These are phyloP conservation scores for Lutraria rhynchaena DNA, from an alignment of 1,140 invertebrate species.

Conservation along the genomic window DNA sequence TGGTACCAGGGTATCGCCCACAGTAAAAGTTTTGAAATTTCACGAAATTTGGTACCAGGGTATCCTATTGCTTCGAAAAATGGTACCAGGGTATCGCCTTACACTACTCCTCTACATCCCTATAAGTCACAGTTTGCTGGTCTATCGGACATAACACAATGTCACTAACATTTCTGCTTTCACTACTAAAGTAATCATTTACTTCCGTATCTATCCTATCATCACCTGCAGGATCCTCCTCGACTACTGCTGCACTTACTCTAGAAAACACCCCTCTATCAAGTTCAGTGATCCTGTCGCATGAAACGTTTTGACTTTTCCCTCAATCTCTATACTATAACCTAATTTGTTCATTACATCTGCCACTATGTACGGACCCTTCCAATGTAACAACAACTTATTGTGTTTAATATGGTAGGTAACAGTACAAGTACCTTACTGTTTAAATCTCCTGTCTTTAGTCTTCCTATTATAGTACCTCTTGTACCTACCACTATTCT, in stretches of 20 bases:
- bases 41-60: no score
- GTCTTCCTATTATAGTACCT: slow-evolving; percentile 52
- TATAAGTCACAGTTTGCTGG: not conserved
- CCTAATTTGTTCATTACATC: slow-evolving; percentile 8
- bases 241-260: not conserved
- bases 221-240: not conserved
- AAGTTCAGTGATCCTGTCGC: not conserved
- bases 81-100: no score
- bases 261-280: not conserved
- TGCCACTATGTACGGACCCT: slow-evolving; percentile 20
- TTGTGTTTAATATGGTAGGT: slow-evolving; percentile 40
- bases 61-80: no score
- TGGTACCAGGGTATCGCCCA: no score
- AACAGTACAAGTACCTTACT: slow-evolving; percentile 43
- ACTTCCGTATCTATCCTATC: not conserved
- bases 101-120: slow-evolving; percentile 8
- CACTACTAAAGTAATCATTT: not conserved
- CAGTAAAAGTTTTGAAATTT: no score
- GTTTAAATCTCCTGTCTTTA: slow-evolving; percentile 33
- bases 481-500: slow-evolving; percentile 23
- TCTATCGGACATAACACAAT: not conserved
- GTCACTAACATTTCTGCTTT: not conserved
- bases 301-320: slow-evolving; percentile 56
- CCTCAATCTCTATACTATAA: slow-evolving; percentile 45
- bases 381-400: slow-evolving; percentile 52